Evolutionary conservation across 2,888 invertebrate genomes (phyloP), one percentile per base, ranked within the genome.

Genomic region (Nomada hirtipes): DNA sequence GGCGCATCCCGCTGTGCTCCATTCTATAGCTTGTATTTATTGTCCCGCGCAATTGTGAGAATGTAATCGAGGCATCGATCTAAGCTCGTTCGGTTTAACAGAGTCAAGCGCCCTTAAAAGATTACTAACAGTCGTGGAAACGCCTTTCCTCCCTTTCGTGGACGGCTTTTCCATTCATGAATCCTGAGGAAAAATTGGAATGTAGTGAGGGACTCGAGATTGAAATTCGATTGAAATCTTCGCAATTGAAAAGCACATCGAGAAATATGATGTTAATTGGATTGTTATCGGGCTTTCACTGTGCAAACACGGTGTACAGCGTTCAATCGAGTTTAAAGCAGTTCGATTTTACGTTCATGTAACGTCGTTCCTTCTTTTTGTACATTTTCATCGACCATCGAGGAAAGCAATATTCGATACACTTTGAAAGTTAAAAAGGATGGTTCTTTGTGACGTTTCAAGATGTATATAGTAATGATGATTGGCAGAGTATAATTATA

Each of bases 61-160:
- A 59, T 36, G 75, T 68, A 70, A 79, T 67, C 29, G 70, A 83
- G 69, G 61, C 68, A 59, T 36, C 82, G 65, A 68, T 83, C 75
- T 81, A 73, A 70, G 76, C 64, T 65, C 68, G 52, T 60, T 72
- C 55, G 42, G 13, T 23, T n/a, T 50, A 36, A 53, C 15, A n/a
- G 29, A 1, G 29, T 52, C 26, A 11, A 60, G 7, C 18, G 50
- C 50, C 29, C 55, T 36, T 20, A 47, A 47, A 73, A 53, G 36
- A 80, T 36, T 67, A 71, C 68, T 57, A 68, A 77, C 67, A 67
- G 15, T 57, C 53, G 23, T n/a, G n/a, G n/a, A 42, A 55, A 67
- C 36, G 36, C 10, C 23, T 36, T 55, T 55, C 11, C 10, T 10
- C 15, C 4, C 29, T 15, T 13, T 23, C 11, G 4, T 59, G 11